Percentiles rank a stretch among this genome's conserved stretches.
phyloP scores from a whole-genome alignment of 2,113 vertebrate genomes.

The Gallinago paraguaiae region DNA sequence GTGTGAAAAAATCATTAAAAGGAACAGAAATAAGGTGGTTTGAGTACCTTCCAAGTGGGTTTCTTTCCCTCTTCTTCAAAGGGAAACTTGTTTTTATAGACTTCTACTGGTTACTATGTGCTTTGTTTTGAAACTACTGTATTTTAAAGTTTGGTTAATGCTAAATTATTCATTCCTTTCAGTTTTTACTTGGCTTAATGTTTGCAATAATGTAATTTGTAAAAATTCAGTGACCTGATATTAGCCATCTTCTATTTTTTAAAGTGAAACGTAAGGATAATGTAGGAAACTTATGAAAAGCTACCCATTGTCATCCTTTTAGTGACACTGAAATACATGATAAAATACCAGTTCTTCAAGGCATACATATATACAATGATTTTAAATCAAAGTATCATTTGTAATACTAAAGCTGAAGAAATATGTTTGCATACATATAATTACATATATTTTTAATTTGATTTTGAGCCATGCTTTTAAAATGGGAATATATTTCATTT shows the following conservation, averaged over 20 bases:
- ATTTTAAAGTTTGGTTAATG: background rate
- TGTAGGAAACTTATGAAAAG: background rate
- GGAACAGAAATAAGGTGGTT: background rate
- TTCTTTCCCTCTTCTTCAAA: background rate
- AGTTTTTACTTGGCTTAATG: background rate
- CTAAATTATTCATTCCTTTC: background rate
- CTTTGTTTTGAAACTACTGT: background rate
- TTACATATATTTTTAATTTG: background rate
- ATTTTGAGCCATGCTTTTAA: background rate
- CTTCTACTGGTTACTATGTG: background rate
- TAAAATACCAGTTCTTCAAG: background rate
- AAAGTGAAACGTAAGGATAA: background rate
- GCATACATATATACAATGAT: background rate
- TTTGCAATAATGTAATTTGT: background rate
- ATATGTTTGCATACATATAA: background rate
- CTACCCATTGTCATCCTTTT: background rate
- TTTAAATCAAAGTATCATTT: background rate
- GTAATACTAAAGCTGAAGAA: background rate
- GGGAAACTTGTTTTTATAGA: background rate
- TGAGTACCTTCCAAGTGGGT: background rate
- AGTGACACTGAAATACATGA: background rate
- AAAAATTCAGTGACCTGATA: background rate
- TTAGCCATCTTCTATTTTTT: background rate
- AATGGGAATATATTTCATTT: background rate
- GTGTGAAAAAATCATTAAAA: background rate